Percentiles rank a stretch among this genome's conserved stretches.
phyloP scores from a whole-genome alignment of 2,888 invertebrate species.

The Apodemia hepburni region DNA sequence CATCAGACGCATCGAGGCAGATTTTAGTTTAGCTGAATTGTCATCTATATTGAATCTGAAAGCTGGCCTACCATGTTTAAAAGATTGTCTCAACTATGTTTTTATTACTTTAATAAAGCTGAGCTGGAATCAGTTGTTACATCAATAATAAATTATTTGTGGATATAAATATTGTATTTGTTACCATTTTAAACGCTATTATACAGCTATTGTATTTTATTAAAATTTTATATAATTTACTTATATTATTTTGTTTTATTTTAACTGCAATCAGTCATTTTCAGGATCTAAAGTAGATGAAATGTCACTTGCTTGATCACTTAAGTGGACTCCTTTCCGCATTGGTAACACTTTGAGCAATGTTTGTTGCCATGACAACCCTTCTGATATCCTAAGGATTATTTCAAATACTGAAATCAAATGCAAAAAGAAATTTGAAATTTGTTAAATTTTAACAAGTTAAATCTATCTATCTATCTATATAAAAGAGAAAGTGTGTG shows the following conservation, averaged over 20 bases:
- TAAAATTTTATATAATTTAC: constrained; percentile 11
- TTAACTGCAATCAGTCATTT: constrained; percentile 14
- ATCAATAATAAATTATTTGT: neutral
- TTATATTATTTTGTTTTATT: constrained; percentile 3
- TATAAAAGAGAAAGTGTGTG: too few relatives aligned
- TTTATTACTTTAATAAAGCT: neutral
- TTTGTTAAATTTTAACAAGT: too few relatives aligned
- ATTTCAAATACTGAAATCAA: constrained; percentile 90
- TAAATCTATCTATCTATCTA: too few relatives aligned
- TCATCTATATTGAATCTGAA: neutral
- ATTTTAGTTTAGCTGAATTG: too few relatives aligned
- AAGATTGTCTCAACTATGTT: neutral
- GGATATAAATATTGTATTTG: constrained; percentile 6
- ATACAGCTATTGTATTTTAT: constrained; percentile 2
- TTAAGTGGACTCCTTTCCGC: constrained; percentile 85
- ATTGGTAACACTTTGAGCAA: constrained; percentile 88
- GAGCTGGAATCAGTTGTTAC: neutral
- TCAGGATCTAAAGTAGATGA: constrained; percentile 42
- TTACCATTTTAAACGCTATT: neutral
- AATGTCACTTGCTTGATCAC: constrained; percentile 46
- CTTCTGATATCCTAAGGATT: constrained; percentile 87
- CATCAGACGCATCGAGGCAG: too few relatives aligned
- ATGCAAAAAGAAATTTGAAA: neutral
- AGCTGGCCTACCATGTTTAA: neutral
- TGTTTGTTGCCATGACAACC: constrained; percentile 88